These are phyloP conservation scores for Drosophila conformis DNA, from an alignment of 2,888 invertebrate genomes.

Conservation along the genomic window DNA sequence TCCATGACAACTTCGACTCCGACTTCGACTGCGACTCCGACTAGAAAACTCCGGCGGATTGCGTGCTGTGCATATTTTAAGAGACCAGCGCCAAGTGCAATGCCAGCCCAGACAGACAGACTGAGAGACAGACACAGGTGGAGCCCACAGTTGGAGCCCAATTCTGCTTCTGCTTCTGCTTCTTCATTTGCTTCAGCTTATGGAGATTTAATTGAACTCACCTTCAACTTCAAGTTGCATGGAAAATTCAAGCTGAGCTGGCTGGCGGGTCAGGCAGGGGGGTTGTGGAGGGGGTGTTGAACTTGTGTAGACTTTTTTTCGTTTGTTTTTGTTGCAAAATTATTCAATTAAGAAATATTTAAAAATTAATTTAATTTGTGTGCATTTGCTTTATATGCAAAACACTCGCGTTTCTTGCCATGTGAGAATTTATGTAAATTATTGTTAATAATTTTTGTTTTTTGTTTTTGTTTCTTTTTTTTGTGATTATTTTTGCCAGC, in stretches of 20 bases:
- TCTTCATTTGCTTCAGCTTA: constrained; percentile 27
- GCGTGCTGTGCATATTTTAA: constrained; percentile 72
- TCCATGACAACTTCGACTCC: constrained; percentile 27
- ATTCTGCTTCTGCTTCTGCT: constrained; percentile 2
- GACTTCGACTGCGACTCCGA: constrained; percentile 18
- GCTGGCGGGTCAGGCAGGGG: neutral
- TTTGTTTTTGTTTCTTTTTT: constrained; percentile 9
- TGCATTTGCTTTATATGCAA: constrained; percentile 47
- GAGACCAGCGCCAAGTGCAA: constrained; percentile 62
- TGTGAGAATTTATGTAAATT: constrained; percentile 74
- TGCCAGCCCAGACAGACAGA: constrained; percentile 36
- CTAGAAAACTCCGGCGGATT: constrained; percentile 31
- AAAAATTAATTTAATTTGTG: constrained; percentile 64
- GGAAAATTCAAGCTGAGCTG: constrained; percentile 31
- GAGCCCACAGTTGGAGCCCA: constrained; percentile 7
- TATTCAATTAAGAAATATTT: constrained; percentile 74
- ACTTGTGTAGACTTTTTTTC: constrained; percentile 52
- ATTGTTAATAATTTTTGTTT: constrained; percentile 32
- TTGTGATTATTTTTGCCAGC: constrained; percentile 20
- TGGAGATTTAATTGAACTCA: constrained; percentile 63
- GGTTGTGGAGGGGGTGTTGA: constrained; percentile 37
- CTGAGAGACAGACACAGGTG: constrained; percentile 7
- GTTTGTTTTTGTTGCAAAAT: constrained; percentile 36
- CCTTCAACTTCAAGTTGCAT: constrained; percentile 64
- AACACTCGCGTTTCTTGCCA: constrained; percentile 50